Base-by-base conservation (phyloP, 1,140 invertebrate genomes). In the Papilio polytes region DNA sequence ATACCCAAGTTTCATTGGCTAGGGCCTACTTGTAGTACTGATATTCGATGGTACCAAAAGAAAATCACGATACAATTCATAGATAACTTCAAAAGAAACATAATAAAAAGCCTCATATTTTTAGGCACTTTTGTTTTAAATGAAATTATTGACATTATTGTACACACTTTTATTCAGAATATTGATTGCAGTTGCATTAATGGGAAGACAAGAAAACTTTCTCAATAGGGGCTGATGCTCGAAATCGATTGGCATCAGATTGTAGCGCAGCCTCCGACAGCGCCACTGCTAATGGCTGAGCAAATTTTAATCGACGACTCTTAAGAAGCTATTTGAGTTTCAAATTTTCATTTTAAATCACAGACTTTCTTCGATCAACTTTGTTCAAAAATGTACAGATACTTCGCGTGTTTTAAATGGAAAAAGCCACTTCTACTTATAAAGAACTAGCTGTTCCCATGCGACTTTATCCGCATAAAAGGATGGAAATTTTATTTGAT, bases 221-320 rank as follows among this genome's bases (percentile, higher is more conserved):
- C 44, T 79, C 81, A 85, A 82, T 83, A 83, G 73, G 85, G 80
- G 77, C 81, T 78, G 78, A 51, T 85, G 80, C 85, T 90, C 53
- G 44, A 89, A 88, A 92, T 91, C 89, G 90, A 92, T 91, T 90
- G 89, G 86, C 89, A 89, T 89, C 89, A 90, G 88, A 89, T 88
- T 90, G 80, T 83, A 72, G 76, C 44, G 78, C 76, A 79, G 77
- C 83, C 85, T 83, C 82, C 78, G 72, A 84, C 46, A 74, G 72
- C 78, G 78, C 87, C 86, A 89, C 74, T 53, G 84, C 87, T 91
- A 92, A 92, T 91, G 90, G 90, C 86, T 90, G 82, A 80, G 87
- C 87, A 91, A 90, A 91, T 84, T 86, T 84, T 84, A 82, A 85
- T 79, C 83, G 78, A 81, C 81, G 82, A 80, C 70, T 73, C 80